Base-by-base conservation (phyloP, 1,140 invertebrate genomes). In the Caenorhabditis brenneri region DNA sequence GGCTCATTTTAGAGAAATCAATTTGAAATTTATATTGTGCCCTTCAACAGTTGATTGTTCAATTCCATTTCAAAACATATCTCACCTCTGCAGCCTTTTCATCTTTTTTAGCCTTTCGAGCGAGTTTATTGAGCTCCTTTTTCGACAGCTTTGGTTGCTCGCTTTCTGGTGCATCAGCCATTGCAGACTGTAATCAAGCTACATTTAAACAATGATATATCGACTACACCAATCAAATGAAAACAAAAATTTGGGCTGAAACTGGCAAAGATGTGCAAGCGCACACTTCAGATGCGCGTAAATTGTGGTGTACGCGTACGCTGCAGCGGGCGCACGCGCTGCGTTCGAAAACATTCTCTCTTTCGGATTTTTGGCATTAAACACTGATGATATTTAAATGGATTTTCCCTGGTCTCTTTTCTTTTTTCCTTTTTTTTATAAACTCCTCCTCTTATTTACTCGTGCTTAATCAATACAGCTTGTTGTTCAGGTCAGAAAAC, bases 61-160 rank as follows among this genome's bases (percentile, higher is more conserved):
- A n/a, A n/a, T n/a, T n/a, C n/a, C n/a, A n/a, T 16, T 19, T 6
- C 15, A n/a, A 29, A 53, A 33, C 29, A 55, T 36, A 58, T 31
- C 1, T 65, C 4, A 39, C 81, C 81, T 82, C 33, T 19, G 33
- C 22, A 79, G 81, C 87, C n/a, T 69, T 49, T 27, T 80, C 86
- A 22, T 81, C 69, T 29, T 87, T 87, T 86, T 87, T 81, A 7
- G 39, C 49, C 33, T 85, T 58, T 42, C 80, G 82, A 1, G 80
- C 84, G 9, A 88, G 82, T 69, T 88, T 88, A 55, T 88, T 88
- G 15, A 86, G 85, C 83, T 88, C 83, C 65, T 88, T 88, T 79
- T 88, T 88, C 19, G 88, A 88, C 0, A 88, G 79, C 49, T 88
- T 88, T 42, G 58, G 58, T 42, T 80, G 9, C 29, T 87, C 86